These are phyloP conservation scores for Chaenogobius annularis DNA, from an alignment of 2,113 vertebrate genomes.

Conservation along the genomic window DNA sequence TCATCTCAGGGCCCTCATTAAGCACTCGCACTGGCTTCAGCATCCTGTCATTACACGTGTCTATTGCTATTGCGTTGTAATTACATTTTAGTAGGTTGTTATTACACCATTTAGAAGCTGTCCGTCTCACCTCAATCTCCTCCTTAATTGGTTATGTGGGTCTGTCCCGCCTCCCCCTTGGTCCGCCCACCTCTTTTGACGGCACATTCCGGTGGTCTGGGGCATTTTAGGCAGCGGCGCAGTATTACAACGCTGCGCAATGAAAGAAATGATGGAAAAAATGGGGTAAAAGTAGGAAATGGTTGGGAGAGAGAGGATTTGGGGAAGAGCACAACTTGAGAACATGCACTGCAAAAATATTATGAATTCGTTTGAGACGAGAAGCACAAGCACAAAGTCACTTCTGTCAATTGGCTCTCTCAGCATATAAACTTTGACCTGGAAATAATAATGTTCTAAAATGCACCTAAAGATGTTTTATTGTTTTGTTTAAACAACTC, in stretches of 20 bases:
- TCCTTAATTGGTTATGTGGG: conserved; percentile 78
- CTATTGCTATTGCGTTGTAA: conserved; percentile 77
- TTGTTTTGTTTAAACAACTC: too few species aligned
- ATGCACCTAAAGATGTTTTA: too few species aligned
- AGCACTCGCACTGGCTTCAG: conserved; percentile 71
- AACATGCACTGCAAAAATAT: conserved; percentile 38
- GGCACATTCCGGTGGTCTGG: conserved; percentile 71
- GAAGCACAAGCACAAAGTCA: too few species aligned
- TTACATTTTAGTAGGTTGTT: conserved; percentile 76
- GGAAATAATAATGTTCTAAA: too few species aligned
- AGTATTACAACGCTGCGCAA: conserved; percentile 67
- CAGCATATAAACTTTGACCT: too few species aligned
- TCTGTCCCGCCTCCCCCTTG: conserved; percentile 55
- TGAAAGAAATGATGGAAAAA: conserved; percentile 61
- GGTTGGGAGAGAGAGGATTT: conserved; percentile 40
- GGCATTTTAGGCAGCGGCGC: conserved; percentile 63
- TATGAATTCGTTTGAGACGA: too few species aligned
- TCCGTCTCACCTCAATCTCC: conserved; percentile 75
- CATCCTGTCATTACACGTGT: conserved; percentile 77
- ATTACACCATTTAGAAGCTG: conserved; percentile 75
- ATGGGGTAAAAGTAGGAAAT: conserved; percentile 26
- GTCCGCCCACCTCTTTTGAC: conserved; percentile 67
- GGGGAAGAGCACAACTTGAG: conserved; percentile 43
- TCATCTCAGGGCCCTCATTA: conserved; percentile 70
- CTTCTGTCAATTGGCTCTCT: too few species aligned